Conservation (phyloP, 2,113 vertebrate genomes). For the Mobula hypostoma region DNA sequence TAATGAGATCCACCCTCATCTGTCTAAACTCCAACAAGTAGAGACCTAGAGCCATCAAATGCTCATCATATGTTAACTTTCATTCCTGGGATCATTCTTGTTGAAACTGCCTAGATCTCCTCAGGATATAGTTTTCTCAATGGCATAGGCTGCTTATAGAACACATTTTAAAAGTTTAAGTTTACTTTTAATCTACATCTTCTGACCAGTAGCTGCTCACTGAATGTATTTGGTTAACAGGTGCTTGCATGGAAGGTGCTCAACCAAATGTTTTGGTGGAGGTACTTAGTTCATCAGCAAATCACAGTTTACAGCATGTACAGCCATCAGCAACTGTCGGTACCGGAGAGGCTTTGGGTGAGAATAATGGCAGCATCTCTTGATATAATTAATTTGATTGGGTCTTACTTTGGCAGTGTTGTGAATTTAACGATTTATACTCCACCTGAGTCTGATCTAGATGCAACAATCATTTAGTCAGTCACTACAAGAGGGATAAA, state of each 20-base stretch:
- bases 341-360: not conserved
- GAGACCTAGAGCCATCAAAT: too few species aligned
- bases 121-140: not conserved
- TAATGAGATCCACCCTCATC: too few species aligned
- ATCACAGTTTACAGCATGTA: not conserved
- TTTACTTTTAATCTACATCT: not conserved
- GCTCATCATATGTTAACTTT: too few species aligned
- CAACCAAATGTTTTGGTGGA: not conserved
- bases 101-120: too few species aligned
- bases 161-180: not conserved
- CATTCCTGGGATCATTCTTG: too few species aligned
- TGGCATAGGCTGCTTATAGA: not conserved
- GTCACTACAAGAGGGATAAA: too few species aligned
- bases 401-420: not conserved
- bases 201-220: not conserved
- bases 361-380: not conserved
- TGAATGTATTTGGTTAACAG: not conserved
- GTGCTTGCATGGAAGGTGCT: not conserved
- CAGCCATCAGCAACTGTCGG: not conserved
- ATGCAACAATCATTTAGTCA: too few species aligned
- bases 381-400: not conserved
- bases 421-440: not conserved
- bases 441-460: too few species aligned
- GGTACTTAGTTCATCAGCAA: not conserved
- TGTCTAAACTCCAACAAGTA: too few species aligned